phyloP scores from a whole-genome alignment of 2,888 invertebrate species.

The Athetis lepigone region DNA sequence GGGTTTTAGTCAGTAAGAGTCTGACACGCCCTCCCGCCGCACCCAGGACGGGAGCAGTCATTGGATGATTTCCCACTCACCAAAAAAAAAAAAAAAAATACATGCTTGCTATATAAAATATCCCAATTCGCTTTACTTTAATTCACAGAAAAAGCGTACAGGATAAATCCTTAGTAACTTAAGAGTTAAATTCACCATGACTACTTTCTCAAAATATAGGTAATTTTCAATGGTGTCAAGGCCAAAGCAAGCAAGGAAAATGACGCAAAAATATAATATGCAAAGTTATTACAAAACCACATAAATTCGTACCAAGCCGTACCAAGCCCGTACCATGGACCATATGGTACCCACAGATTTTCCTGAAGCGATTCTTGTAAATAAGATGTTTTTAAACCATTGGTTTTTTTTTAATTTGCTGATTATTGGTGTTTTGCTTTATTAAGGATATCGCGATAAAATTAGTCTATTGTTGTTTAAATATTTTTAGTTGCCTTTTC shows the following conservation, averaged over 20 bases:
- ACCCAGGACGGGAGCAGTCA: too few relatives aligned
- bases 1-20: too few relatives aligned
- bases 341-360: constrained; percentile 19
- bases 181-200: neutral
- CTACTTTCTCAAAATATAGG: constrained; percentile 15
- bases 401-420: constrained; percentile 18
- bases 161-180: too few relatives aligned
- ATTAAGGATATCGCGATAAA: neutral
- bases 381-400: neutral
- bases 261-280: constrained; percentile 2
- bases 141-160: too few relatives aligned
- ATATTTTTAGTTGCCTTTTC: neutral
- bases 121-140: too few relatives aligned
- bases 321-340: constrained; percentile 26
- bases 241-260: constrained; percentile 29
- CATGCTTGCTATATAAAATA: too few relatives aligned
- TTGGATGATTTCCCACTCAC: too few relatives aligned
- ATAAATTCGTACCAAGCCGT: constrained; percentile 3
- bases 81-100: too few relatives aligned
- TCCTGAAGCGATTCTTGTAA: constrained; percentile 45
- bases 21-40: too few relatives aligned
- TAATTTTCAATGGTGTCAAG: constrained; percentile 32
- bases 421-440: neutral
- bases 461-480: neutral
- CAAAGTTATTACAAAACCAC: constrained; percentile 16